Conservation (phyloP, 2,888 invertebrate genomes). For the Thumatha senex region DNA sequence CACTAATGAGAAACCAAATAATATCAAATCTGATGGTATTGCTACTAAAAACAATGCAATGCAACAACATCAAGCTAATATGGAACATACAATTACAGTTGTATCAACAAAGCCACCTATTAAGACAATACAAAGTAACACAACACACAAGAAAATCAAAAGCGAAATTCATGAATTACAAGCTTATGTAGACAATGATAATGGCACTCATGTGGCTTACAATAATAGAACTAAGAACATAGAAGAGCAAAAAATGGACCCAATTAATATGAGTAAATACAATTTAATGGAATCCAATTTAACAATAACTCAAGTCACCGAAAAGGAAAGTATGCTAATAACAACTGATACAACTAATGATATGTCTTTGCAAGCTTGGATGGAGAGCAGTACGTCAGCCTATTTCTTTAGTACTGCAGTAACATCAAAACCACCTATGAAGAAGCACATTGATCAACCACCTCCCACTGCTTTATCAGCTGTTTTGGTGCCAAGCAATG, state of each 20-base stretch:
- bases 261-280: conserved; percentile 67
- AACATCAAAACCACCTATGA: conserved; percentile 58
- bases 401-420: conserved; percentile 49
- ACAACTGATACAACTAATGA: conserved; percentile 76
- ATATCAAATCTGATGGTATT: conserved; percentile 40
- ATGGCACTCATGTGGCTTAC: conserved; percentile 69
- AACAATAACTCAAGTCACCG: conserved; percentile 71
- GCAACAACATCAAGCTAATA: conserved; percentile 32
- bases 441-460: conserved; percentile 61
- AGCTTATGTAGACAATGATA: conserved; percentile 68
- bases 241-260: conserved; percentile 68
- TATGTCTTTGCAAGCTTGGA: conserved; percentile 70
- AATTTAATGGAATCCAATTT: conserved; percentile 75
- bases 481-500: conserved; percentile 83
- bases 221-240: conserved; percentile 75
- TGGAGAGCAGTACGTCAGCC: conserved; percentile 64
- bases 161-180: conserved; percentile 75
- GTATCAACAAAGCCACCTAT: conserved; percentile 51
- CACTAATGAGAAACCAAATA: conserved; percentile 35
- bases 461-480: conserved; percentile 84
- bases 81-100: conserved; percentile 45
- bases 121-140: conserved; percentile 54
- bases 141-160: conserved; percentile 67
- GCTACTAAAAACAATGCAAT: conserved; percentile 41
- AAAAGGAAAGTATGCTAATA: conserved; percentile 70